Evolutionary conservation across 2,888 invertebrate genomes (phyloP), one percentile per base, ranked within the genome.

Genomic region (Physocephala rufipes): DNA sequence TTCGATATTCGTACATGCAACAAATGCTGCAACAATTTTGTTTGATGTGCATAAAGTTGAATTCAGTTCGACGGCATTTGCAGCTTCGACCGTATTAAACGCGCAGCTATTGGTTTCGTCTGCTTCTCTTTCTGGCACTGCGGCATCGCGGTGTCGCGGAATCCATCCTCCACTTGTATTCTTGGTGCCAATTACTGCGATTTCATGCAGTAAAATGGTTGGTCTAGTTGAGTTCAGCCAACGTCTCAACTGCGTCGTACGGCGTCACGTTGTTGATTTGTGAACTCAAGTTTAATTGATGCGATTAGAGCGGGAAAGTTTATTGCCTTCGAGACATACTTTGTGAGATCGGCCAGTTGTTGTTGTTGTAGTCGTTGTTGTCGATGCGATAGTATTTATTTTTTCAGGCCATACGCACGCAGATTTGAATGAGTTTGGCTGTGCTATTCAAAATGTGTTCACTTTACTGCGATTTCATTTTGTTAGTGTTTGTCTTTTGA

Each of bases 251-350:
- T 67, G 67, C 67, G 58, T n/a, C n/a, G n/a, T 9, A 19, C 19
- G n/a, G 47, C 59, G 59, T 58, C 67, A 49, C 67, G 59, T 59
- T 47, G 67, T 59, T 67, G 67, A 67, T 47, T 67, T 67, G 67
- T 67, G 67, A 59, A 67, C 67, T 67, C 59, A 59, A 67, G 67
- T 59, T 59, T 59, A 67, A 59, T 59, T 67, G 59, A 67, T 61
- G 67, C 67, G 67, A 67, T 67, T 59, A 67, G 49, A 58, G 30
- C 45, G 4, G 36, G 36, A 67, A 61, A 67, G 67, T 67, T 67
- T 67, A 67, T 67, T 67, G 67, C 67, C 67, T 61, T 59, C 67
- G 67, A 67, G 67, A 67, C 67, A 67, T 67, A 67, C 67, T 67
- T 67, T 58, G 45, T 47, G 12, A 43, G 26, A n/a, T 49, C 16